A percentile compares a stretch with the other conserved stretches of the same genome.
Conservation (phyloP, 2,888 invertebrate species). For the Synanthedon andrenaeformis region DNA sequence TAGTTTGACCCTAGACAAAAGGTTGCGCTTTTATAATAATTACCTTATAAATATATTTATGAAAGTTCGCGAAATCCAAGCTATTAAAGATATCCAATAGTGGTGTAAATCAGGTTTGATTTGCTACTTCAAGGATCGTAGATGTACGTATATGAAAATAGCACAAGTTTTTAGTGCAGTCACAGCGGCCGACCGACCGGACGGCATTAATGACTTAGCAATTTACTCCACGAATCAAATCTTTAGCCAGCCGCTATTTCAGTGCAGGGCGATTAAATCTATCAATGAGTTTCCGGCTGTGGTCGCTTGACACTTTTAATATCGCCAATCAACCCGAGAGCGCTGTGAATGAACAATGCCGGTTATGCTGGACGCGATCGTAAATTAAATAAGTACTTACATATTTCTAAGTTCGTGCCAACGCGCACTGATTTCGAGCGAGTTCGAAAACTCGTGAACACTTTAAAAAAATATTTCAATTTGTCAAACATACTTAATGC, state of each 20-base stretch:
- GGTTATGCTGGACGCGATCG: slow-evolving; percentile 50
- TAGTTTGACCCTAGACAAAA: too few relatives aligned
- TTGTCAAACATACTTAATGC: too few relatives aligned
- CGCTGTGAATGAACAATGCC: slow-evolving; percentile 64
- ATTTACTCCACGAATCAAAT: slow-evolving; percentile 63
- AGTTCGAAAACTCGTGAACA: slow-evolving; percentile 1
- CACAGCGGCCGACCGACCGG: slow-evolving; percentile 37
- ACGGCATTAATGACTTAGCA: slow-evolving; percentile 64
- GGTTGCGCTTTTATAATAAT: too few relatives aligned
- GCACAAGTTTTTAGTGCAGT: slow-evolving; percentile 46
- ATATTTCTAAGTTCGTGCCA: slow-evolving; percentile 41
- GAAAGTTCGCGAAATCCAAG: too few relatives aligned
- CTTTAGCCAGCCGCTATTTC: slow-evolving; percentile 51
- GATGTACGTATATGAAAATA: slow-evolving; percentile 50
- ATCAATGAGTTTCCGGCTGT: slow-evolving; percentile 69
- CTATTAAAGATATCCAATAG: background rate
- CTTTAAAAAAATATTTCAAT: slow-evolving; percentile 1
- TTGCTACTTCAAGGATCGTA: slow-evolving; percentile 33
- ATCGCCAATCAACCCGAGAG: slow-evolving; percentile 58
- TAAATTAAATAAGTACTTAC: slow-evolving; percentile 50
- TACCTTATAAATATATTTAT: too few relatives aligned
- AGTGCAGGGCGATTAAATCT: slow-evolving; percentile 61
- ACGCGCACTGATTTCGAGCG: slow-evolving; percentile 21
- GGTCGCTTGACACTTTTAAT: slow-evolving; percentile 63
- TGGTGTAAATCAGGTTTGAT: slow-evolving; percentile 33